Evolutionary conservation across 2,888 invertebrate genomes (phyloP).

Genomic region (Tetramorium bicarinatum): DNA sequence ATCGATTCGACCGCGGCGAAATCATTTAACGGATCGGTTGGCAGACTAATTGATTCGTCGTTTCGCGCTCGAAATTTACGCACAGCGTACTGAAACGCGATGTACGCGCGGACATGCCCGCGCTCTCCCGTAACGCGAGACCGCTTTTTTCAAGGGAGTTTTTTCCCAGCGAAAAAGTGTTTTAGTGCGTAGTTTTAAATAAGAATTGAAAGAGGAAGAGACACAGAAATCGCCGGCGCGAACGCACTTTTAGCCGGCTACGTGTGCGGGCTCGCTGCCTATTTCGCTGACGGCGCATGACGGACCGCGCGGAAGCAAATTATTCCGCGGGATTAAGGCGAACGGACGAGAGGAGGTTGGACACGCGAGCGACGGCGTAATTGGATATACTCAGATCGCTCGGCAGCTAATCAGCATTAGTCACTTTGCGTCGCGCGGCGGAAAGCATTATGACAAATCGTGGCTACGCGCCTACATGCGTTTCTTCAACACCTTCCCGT

Average conservation of each 20-base stretch:
- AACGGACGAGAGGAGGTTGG: conserved; percentile 60
- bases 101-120: background rate
- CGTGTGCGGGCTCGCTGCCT: conserved; percentile 58
- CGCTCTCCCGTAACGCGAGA: background rate
- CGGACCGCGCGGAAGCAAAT: conserved; percentile 67
- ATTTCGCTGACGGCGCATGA: conserved; percentile 70
- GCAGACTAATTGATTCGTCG: conserved; percentile 69
- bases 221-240: background rate
- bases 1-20: conserved; percentile 63
- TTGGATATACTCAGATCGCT: conserved; percentile 75
- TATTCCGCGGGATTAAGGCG: conserved; percentile 75
- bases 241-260: background rate
- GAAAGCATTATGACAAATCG: conserved; percentile 61
- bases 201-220: background rate
- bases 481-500: conserved; percentile 46
- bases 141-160: background rate
- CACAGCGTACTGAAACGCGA: background rate
- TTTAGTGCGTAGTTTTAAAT: background rate
- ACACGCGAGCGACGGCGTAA: conserved; percentile 72
- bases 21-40: conserved; percentile 56
- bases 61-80: conserved; percentile 39
- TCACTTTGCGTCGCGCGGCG: conserved; percentile 63
- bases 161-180: background rate
- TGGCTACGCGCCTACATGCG: conserved; percentile 40
- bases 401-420: conserved; percentile 75